These are phyloP conservation scores for Cuniculus paca DNA, from an alignment of 2,797 vertebrate species.

Conservation along the genomic window DNA sequence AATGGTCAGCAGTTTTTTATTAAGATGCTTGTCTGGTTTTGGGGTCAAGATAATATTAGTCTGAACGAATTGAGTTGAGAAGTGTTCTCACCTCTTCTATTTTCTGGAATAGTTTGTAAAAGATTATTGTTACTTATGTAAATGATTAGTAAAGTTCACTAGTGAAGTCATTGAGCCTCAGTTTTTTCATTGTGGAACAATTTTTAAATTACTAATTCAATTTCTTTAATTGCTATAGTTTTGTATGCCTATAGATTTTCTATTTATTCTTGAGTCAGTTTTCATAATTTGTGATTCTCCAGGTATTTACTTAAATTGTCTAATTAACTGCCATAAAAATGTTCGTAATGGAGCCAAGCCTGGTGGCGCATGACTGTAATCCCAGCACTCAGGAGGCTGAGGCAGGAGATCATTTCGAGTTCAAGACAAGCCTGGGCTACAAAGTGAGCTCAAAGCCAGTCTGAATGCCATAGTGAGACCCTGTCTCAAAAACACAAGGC, in stretches of 20 bases:
- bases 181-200: constrained; percentile 52
- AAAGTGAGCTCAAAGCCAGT: too few relatives aligned
- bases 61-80: constrained; percentile 12
- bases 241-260: neutral
- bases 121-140: neutral
- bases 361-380: too few relatives aligned
- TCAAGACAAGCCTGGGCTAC: too few relatives aligned
- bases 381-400: too few relatives aligned
- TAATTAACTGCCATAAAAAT: neutral
- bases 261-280: constrained; percentile 20
- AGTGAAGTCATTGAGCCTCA: constrained; percentile 24
- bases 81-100: neutral
- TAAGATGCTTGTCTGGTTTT: constrained; percentile 1
- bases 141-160: constrained; percentile 43
- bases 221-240: constrained; percentile 54
- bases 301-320: constrained; percentile 25
- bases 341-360: too few relatives aligned
- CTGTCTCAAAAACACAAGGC: too few relatives aligned
- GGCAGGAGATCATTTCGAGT: too few relatives aligned
- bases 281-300: constrained; percentile 10
- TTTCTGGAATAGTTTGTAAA: constrained; percentile 31
- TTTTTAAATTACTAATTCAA: constrained; percentile 49
- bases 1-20: constrained; percentile 1
- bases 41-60: constrained; percentile 6
- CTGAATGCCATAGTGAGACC: too few relatives aligned